Evolutionary conservation across 2,113 vertebrate genomes (phyloP).

Genomic region (Gambusia affinis): DNA sequence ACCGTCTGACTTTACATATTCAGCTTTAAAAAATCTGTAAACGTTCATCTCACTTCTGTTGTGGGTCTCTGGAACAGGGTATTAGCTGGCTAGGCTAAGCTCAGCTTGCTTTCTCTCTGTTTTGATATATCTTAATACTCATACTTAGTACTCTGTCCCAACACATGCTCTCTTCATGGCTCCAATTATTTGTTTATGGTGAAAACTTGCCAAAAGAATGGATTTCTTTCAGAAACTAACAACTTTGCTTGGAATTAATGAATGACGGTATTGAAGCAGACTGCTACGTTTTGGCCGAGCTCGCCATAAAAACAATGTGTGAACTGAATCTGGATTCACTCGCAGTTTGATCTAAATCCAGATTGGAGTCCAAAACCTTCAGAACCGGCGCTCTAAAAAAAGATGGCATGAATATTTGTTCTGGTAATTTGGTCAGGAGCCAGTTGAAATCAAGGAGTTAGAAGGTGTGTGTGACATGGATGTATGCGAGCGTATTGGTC

Average conservation of each 20-base stretch:
- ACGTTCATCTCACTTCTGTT: not conserved
- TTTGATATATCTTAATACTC: not conserved
- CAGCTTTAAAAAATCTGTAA: not conserved
- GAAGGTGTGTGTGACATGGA: conserved; percentile 10
- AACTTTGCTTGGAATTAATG: not conserved
- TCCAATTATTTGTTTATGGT: not conserved
- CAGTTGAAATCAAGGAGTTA: conserved; percentile 48
- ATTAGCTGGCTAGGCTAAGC: not conserved
- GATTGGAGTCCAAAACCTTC: not conserved
- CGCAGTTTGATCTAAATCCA: not conserved
- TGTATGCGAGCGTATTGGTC: conserved; percentile 4
- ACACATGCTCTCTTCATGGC: not conserved
- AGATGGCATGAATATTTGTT: conserved; percentile 64
- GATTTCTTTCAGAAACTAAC: not conserved
- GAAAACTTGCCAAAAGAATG: not conserved
- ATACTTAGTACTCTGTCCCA: not conserved
- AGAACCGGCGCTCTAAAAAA: conserved; percentile 54
- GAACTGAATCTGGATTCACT: not conserved
- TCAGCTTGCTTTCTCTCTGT: not conserved
- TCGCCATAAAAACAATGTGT: not conserved
- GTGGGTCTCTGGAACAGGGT: not conserved
- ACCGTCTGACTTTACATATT: not conserved
- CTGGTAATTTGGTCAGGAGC: conserved; percentile 72
- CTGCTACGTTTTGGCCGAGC: not conserved
- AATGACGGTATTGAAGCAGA: not conserved